Conservation (phyloP, 2,113 vertebrate genomes). For the Diglossa brunneiventris region DNA sequence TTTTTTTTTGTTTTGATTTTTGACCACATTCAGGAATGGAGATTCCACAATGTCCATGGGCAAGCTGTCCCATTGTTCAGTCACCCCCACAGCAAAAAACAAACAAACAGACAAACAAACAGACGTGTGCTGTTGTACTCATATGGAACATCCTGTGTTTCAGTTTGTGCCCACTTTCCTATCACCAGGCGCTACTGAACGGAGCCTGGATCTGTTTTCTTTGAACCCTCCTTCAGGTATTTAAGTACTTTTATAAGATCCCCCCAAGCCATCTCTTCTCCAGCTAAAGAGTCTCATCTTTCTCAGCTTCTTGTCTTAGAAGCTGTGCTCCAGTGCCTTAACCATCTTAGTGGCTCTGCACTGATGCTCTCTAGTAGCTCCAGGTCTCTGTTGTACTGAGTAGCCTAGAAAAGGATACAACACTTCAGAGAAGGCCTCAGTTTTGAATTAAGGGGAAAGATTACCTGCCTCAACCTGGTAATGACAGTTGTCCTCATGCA, state of each 20-base stretch:
- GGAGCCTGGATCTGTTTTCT: not conserved
- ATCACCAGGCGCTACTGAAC: not conserved
- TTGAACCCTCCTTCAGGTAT: not conserved
- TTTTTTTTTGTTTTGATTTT: not conserved
- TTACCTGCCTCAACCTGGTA: not conserved
- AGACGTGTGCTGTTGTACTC: not conserved
- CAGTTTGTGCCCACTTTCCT: not conserved
- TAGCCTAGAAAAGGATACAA: not conserved
- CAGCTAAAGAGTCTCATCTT: not conserved
- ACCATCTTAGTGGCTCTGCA: not conserved
- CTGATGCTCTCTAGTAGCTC: not conserved
- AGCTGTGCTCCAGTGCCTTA: not conserved
- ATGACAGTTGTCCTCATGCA: not conserved
- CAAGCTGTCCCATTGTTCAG: not conserved
- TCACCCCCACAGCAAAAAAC: not conserved
- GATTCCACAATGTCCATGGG: not conserved
- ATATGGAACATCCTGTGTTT: not conserved
- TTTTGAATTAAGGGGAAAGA: not conserved
- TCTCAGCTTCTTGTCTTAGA: not conserved
- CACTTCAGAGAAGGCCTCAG: not conserved
- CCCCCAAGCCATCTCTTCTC: not conserved
- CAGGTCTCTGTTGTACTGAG: not conserved
- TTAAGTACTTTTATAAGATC: not conserved
- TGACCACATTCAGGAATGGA: not conserved
- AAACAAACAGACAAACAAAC: not conserved